phyloP scores from a whole-genome alignment of 2,113 vertebrate species.

The Hypanus sabinus region DNA sequence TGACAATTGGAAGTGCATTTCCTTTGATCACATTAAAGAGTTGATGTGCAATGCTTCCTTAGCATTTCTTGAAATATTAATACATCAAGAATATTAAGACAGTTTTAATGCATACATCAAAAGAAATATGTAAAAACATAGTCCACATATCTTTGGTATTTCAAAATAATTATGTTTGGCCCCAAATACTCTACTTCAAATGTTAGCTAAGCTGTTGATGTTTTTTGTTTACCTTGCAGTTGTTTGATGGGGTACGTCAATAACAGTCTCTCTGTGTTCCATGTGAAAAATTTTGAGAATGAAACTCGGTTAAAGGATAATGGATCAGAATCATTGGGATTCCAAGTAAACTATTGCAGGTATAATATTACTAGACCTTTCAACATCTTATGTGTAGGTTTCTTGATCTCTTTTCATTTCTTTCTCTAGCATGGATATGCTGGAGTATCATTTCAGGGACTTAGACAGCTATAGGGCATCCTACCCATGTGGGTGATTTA shows the following conservation, averaged over 20 bases:
- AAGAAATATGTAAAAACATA: not conserved
- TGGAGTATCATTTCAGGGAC: not conserved
- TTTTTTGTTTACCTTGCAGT: constrained; percentile 49
- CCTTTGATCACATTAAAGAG: not conserved
- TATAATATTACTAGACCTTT: constrained; percentile 42
- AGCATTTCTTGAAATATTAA: not conserved
- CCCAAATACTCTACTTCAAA: not conserved
- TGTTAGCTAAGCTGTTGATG: not conserved
- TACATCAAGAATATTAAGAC: too few species aligned
- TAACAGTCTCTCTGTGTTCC: constrained; percentile 71
- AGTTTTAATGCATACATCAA: not conserved
- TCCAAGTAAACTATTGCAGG: constrained; percentile 69
- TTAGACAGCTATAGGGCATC: not conserved
- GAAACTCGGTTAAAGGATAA: not conserved
- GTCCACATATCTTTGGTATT: not conserved
- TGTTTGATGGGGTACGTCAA: constrained; percentile 78
- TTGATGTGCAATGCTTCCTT: not conserved
- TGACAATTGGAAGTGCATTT: not conserved
- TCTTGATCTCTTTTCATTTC: not conserved
- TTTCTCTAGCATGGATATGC: not conserved
- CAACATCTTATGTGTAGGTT: not conserved
- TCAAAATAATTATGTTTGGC: not conserved
- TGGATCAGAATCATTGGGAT: not conserved
- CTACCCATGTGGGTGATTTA: not conserved
- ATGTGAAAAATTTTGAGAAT: constrained; percentile 39